Base-by-base conservation (phyloP, 1,140 invertebrate genomes). In the Paramacrobiotus metropolitanus region DNA sequence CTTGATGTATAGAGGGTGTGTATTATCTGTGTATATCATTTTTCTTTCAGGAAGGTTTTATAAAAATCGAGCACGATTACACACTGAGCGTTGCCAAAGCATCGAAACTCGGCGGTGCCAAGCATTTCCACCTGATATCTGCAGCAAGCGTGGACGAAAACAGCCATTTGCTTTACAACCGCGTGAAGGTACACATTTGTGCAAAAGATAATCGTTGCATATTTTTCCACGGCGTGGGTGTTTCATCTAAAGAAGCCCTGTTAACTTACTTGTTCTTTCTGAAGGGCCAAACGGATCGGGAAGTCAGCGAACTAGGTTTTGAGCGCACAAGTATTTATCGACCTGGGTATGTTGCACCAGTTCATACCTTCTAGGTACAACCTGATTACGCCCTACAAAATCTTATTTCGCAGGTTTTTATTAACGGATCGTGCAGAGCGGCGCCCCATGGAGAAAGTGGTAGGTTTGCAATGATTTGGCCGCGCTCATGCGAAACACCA, bases 11-110 rank as follows among this genome's bases (percentile, higher is more conserved):
- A 9, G 4, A 59, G 4, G 4, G 9, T 4, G 9, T 59, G 24
- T 28, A 59, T 9, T 29, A 29, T n/a, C 24, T 21, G 4, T 30
- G 29, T 9, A 20, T 59, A 9, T 29, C 3, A 31, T 15, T 59
- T 21, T n/a, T 44, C 15, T 62, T 66, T 31, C 65, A 75, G 74
- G 67, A 74, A 61, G 77, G 76, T 2, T 79, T 78, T 67, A 70
- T 74, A 30, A 71, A 70, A 64, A 76, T 79, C 1, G 78, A 79
- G 67, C 71, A 76, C 68, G 78, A 79, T 63, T 79, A 79, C 69
- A 76, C 79, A 1, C 60, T 77, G 21, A 67, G 71, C 30, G 62
- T 75, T 21, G 77, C 77, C 24, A 71, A 75, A 60, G 31, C 77
- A 18, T 73, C 77, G 0, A 77, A 76, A 63, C 66, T 69, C 44